Percentiles rank a stretch among this genome's conserved stretches.
phyloP scores from a whole-genome alignment of 2,797 vertebrate species.

The Micromesistius poutassou region DNA sequence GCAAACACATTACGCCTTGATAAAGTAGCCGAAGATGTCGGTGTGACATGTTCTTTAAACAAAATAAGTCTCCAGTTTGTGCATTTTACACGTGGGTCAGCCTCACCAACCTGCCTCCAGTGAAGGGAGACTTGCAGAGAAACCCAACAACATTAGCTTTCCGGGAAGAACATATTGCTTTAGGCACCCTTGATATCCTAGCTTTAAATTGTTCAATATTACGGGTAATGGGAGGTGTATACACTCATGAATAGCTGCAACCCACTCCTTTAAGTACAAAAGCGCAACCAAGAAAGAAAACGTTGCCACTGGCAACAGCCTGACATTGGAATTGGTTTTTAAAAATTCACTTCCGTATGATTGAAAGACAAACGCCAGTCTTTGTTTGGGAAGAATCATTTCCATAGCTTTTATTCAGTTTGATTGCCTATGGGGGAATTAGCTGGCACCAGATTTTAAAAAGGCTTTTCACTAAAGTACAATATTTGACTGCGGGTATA shows the following conservation, averaged over 20 bases:
- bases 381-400: conserved; percentile 12
- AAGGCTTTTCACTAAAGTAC: neutral
- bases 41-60: neutral
- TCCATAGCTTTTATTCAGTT: neutral
- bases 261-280: conserved; percentile 25
- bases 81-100: too few relatives aligned
- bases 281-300: conserved; percentile 12
- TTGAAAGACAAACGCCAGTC: neutral
- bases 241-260: conserved; percentile 19
- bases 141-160: neutral
- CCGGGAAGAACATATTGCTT: conserved; percentile 1
- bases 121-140: neutral
- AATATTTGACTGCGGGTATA: neutral
- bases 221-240: conserved; percentile 19
- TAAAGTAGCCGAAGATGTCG: neutral
- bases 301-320: conserved; percentile 30
- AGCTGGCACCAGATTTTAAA: neutral
- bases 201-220: conserved; percentile 16
- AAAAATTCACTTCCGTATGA: conserved; percentile 14
- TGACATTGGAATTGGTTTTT: conserved; percentile 15
- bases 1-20: neutral
- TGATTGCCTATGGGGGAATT: conserved; percentile 5
- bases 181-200: conserved; percentile 5
- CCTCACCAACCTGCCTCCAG: neutral
- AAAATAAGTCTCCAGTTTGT: neutral